phyloP scores from a whole-genome alignment of 2,888 invertebrate species.

The Ectemnius cavifrons region DNA sequence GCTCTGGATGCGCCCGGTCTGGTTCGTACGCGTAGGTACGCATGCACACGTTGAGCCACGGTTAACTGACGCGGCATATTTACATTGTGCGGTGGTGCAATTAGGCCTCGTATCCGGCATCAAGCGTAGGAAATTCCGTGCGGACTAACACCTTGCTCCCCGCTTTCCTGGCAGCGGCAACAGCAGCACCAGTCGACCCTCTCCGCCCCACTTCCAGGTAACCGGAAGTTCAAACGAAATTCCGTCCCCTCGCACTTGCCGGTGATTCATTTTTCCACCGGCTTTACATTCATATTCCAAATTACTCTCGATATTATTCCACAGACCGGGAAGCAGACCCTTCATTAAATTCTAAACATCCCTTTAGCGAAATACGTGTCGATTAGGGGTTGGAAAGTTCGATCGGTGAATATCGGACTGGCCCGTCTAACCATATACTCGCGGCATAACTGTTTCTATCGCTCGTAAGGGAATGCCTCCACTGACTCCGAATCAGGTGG shows the following conservation, averaged over 20 bases:
- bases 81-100: constrained; percentile 75
- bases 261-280: background rate
- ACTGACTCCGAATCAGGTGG: constrained; percentile 46
- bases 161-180: constrained; percentile 52
- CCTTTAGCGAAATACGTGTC: too few species aligned
- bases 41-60: constrained; percentile 49
- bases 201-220: constrained; percentile 33
- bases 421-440: constrained; percentile 15
- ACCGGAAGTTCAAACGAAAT: constrained; percentile 33
- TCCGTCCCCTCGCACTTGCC: constrained; percentile 1
- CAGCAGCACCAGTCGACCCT: constrained; percentile 41
- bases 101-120: constrained; percentile 75
- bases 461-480: constrained; percentile 61
- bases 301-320: background rate
- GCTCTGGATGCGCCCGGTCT: constrained; percentile 68
- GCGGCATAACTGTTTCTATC: constrained; percentile 56
- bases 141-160: constrained; percentile 68
- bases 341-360: too few species aligned
- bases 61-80: constrained; percentile 76
- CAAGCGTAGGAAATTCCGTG: constrained; percentile 72
- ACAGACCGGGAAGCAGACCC: too few species aligned
- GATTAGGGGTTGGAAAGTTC: constrained; percentile 12
- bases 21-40: constrained; percentile 53
- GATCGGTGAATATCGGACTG: constrained; percentile 52
- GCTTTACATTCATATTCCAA: background rate